These are phyloP conservation scores for Lasius fuliginosus DNA, from an alignment of 2,888 invertebrate species.

Conservation along the genomic window DNA sequence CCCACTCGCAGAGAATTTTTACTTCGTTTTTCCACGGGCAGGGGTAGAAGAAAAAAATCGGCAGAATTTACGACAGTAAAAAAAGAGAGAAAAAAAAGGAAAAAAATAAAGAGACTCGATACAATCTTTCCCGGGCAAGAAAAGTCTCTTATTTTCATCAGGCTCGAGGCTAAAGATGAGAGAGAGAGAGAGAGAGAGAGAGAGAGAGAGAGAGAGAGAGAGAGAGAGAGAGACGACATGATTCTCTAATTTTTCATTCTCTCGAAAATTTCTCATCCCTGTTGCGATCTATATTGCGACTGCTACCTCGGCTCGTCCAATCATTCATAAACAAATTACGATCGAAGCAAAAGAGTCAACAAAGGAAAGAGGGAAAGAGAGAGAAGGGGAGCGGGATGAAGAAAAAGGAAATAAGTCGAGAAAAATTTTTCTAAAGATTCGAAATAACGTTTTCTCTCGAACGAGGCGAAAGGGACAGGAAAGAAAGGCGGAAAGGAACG, in stretches of 20 bases:
- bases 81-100: conserved; percentile 36
- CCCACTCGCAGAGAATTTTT: conserved; percentile 56
- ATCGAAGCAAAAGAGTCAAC: conserved; percentile 12
- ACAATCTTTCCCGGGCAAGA: conserved; percentile 12
- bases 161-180: conserved; percentile 3
- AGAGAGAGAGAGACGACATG: not conserved
- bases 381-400: not conserved
- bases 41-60: conserved; percentile 5
- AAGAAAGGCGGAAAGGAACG: not conserved
- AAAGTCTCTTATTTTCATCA: conserved; percentile 35
- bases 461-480: conserved; percentile 3
- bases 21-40: conserved; percentile 53
- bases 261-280: not conserved
- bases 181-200: not conserved
- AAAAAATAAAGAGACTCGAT: conserved; percentile 32
- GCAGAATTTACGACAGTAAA: conserved; percentile 1
- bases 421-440: not conserved
- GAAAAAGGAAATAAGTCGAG: not conserved
- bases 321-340: conserved; percentile 41
- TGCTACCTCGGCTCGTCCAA: conserved; percentile 15
- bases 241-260: conserved; percentile 7
- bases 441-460: conserved; percentile 38
- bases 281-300: conserved; percentile 1
- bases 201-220: not conserved
- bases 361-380: not conserved